These are phyloP conservation scores for Rattus norvegicus DNA, from an alignment of 2,113 vertebrate species.

Conservation along the genomic window DNA sequence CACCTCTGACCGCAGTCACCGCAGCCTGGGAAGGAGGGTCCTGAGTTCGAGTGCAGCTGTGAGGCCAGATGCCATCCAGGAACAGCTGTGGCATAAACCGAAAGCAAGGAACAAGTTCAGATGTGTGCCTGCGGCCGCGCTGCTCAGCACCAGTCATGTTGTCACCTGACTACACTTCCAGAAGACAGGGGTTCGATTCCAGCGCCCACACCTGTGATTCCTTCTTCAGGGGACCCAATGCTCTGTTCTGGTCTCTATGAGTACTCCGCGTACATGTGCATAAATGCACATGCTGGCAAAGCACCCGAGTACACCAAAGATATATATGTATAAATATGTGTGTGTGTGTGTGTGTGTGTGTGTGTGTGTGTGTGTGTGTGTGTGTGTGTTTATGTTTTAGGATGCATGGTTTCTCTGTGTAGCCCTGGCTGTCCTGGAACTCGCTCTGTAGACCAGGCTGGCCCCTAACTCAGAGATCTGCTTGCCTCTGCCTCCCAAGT, in stretches of 20 bases:
- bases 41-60: background rate
- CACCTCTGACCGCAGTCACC: background rate
- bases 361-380: background rate
- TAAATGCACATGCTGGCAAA: no score
- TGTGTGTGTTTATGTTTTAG: background rate
- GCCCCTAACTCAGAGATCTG: background rate
- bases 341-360: no score
- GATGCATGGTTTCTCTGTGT: background rate
- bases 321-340: no score
- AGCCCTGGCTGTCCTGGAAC: background rate
- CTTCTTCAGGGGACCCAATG: background rate
- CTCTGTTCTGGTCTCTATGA: background rate
- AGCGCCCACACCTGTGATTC: background rate
- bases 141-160: background rate
- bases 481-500: background rate
- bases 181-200: background rate
- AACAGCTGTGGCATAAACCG: background rate
- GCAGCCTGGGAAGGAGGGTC: background rate
- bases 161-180: background rate
- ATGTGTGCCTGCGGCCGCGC: background rate
- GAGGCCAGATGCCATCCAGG: background rate
- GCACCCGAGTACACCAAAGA: background rate
- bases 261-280: background rate
- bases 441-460: background rate
- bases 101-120: background rate